Evolutionary conservation across 2,113 vertebrate species (phyloP).

Genomic region (Sminthopsis crassicaudata): DNA sequence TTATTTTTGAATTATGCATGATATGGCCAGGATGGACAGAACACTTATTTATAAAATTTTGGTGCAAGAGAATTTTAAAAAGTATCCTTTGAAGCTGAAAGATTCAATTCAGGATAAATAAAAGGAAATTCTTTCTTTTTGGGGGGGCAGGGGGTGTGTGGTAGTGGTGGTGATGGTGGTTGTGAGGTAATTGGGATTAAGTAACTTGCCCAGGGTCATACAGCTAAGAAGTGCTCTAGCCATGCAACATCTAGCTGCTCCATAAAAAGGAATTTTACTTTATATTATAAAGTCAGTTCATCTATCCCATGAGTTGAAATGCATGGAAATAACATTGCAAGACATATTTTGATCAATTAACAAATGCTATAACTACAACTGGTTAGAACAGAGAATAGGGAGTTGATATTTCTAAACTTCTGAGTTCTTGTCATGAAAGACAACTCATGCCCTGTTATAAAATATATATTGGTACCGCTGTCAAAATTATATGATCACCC

Average conservation of each 20-base stretch:
- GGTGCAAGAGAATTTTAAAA: not conserved
- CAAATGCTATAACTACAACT: not conserved
- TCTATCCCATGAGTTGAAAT: conserved; percentile 6
- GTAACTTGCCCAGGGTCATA: too few species aligned
- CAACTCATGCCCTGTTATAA: not conserved
- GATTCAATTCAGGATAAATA: conserved; percentile 38
- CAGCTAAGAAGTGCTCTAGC: too few species aligned
- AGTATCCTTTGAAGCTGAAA: conserved; percentile 8
- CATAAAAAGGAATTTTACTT: too few species aligned
- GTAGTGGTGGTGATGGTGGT: too few species aligned
- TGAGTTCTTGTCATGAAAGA: not conserved
- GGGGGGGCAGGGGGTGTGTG: too few species aligned
- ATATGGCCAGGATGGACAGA: not conserved
- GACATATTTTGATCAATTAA: not conserved
- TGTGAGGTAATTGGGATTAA: too few species aligned
- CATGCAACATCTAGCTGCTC: too few species aligned
- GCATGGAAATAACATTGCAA: not conserved
- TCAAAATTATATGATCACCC: not conserved
- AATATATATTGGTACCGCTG: not conserved
- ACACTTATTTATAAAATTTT: conserved; percentile 11
- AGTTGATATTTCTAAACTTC: not conserved
- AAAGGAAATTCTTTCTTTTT: not conserved
- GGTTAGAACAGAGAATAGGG: not conserved
- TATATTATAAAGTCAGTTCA: not conserved
- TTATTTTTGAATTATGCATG: conserved; percentile 42